These are phyloP conservation scores for Zaprionus capensis DNA, from an alignment of 1,140 invertebrate species.

Conservation along the genomic window DNA sequence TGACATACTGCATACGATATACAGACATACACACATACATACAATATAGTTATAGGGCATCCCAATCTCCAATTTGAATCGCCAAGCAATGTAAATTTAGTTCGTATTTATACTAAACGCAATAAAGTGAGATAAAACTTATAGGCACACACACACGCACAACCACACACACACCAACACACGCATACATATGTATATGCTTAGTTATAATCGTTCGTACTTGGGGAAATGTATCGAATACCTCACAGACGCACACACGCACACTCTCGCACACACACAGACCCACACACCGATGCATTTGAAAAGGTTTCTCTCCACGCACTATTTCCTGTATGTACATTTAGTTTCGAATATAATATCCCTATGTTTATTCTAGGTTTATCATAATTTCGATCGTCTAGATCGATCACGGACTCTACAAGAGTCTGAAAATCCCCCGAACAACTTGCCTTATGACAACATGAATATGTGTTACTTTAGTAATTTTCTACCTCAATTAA, in stretches of 20 bases:
- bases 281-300: conserved; percentile 11
- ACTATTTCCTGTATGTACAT: conserved; percentile 34
- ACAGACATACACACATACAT: conserved; percentile 1
- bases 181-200: conserved; percentile 36
- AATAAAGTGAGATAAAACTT: conserved; percentile 22
- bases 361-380: conserved; percentile 42
- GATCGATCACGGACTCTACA: conserved; percentile 68
- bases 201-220: conserved; percentile 46
- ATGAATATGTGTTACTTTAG: conserved; percentile 79
- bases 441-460: conserved; percentile 72
- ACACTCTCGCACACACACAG: conserved; percentile 50
- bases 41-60: conserved; percentile 44
- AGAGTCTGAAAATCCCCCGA: conserved; percentile 56
- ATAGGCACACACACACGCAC: conserved; percentile 17
- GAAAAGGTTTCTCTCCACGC: conserved; percentile 35
- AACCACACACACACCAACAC: conserved; percentile 21
- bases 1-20: conserved; percentile 18
- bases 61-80: conserved; percentile 8
- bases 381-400: conserved; percentile 65
- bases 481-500: conserved; percentile 81
- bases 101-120: conserved; percentile 32
- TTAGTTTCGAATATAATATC: conserved; percentile 40
- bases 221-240: conserved; percentile 55
- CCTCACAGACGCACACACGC: conserved; percentile 49
- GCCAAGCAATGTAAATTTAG: conserved; percentile 44